A percentile compares a stretch with the other conserved stretches of the same genome.
phyloP scores from a whole-genome alignment of 2,888 invertebrate species.

The Drosophila rellima region DNA sequence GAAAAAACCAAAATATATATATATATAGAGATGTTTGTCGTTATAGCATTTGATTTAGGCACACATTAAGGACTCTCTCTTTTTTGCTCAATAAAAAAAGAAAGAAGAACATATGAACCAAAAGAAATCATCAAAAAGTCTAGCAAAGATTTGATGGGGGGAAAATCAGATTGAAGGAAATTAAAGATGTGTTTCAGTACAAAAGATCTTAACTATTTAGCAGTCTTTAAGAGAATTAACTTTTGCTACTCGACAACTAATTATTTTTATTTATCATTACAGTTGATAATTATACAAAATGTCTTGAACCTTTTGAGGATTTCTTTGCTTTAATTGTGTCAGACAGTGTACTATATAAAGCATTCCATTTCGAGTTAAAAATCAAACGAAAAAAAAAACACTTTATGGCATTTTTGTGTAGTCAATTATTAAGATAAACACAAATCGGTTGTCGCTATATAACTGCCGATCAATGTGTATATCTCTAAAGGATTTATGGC shows the following conservation, averaged over 20 bases:
- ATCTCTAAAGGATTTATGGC: slow-evolving; percentile 32
- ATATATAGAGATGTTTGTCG: slow-evolving; percentile 71
- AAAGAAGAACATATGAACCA: slow-evolving; percentile 5
- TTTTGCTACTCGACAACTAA: slow-evolving; percentile 36
- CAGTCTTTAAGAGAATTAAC: slow-evolving; percentile 32
- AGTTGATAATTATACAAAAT: slow-evolving; percentile 21
- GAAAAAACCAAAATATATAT: slow-evolving; percentile 62
- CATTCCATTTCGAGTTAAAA: slow-evolving; percentile 32
- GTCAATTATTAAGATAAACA: slow-evolving; percentile 57
- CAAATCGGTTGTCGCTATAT: slow-evolving; percentile 56
- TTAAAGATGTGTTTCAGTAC: slow-evolving; percentile 18
- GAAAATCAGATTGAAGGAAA: slow-evolving; percentile 17
- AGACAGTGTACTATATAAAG: slow-evolving; percentile 30
- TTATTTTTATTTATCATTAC: slow-evolving; percentile 10
- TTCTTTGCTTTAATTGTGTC: slow-evolving; percentile 47
- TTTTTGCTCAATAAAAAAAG: slow-evolving; percentile 12
- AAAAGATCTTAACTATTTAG: slow-evolving; percentile 18
- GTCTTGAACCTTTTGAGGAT: slow-evolving; percentile 47
- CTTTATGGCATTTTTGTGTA: slow-evolving; percentile 76
- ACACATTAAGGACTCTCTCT: slow-evolving; percentile 28
- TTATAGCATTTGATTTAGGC: slow-evolving; percentile 54
- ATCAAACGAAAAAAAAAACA: slow-evolving; percentile 47
- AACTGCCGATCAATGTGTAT: slow-evolving; percentile 44
- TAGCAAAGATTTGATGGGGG: slow-evolving; percentile 23
- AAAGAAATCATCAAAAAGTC: slow-evolving; percentile 34